Percentiles rank a stretch among this genome's conserved stretches.
Conservation (phyloP, 2,113 vertebrate species). For the western clawed frog (Xenopus tropicalis) region UCB_Xtro_10.0 CM004450.2:38554501-38555000, state of each 20-base stretch:
- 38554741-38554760: conserved; percentile 83
- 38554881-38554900: conserved; percentile 11
- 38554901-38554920: conserved; percentile 19
- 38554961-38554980: conserved; percentile 71
- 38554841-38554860: not conserved
- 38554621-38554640: no score
- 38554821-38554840: conserved; percentile 48
- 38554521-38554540: no score
- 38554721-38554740: conserved; percentile 67
- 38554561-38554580: no score
- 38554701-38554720: no score
- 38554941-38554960: conserved; percentile 70
- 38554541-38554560: no score
- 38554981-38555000: conserved; percentile 75
- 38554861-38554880: not conserved
- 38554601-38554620: no score
- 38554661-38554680: no score
- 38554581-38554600: no score
- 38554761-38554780: conserved; percentile 77
- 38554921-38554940: conserved; percentile 53
- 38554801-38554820: conserved; percentile 71
- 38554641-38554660: no score
- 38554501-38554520: no score
- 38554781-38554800: conserved; percentile 80
- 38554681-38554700: no score